Conservation (phyloP, 2,888 invertebrate genomes). For the Apocheima hispidaria region DNA sequence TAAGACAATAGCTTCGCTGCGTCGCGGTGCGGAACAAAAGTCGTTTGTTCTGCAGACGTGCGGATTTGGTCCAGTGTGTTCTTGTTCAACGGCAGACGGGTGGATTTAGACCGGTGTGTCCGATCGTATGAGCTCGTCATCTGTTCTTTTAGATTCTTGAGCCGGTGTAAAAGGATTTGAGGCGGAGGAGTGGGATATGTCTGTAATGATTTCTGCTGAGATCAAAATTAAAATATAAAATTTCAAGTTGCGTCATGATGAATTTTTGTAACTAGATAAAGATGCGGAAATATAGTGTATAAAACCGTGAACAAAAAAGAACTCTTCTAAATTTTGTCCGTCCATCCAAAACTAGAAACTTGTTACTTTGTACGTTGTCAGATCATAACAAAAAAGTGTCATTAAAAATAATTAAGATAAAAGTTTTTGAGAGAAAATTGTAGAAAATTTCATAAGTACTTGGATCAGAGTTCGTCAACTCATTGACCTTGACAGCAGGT, state of each 20-base stretch:
- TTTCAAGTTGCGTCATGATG: background rate
- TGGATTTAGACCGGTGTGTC: conserved; percentile 11
- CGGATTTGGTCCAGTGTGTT: conserved; percentile 19
- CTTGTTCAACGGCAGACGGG: conserved; percentile 29
- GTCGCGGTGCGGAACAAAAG: conserved; percentile 59
- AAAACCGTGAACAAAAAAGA: too few relatives aligned
- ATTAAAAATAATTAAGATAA: too few relatives aligned
- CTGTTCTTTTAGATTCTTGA: conserved; percentile 23
- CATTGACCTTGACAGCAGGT: too few relatives aligned
- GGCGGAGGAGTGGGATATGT: conserved; percentile 3
- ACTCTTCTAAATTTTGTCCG: too few relatives aligned
- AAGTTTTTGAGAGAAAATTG: too few relatives aligned
- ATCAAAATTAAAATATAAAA: conserved; percentile 19
- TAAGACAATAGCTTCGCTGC: conserved; percentile 52
- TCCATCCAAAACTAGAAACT: too few relatives aligned
- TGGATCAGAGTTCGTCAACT: too few relatives aligned
- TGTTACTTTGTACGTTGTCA: too few relatives aligned
- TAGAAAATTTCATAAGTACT: too few relatives aligned
- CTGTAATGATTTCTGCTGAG: background rate
- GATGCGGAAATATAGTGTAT: too few relatives aligned
- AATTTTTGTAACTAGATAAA: background rate
- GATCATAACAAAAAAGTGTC: too few relatives aligned
- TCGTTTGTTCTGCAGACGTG: conserved; percentile 41
- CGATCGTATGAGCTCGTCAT: conserved; percentile 20
- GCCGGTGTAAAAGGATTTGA: conserved; percentile 15